Percentiles rank a stretch among this genome's conserved stretches.
These are phyloP conservation scores for Geodia barretti DNA, from an alignment of 37 sponge, comb jelly and placozoan species.

Conservation along the genomic window DNA sequence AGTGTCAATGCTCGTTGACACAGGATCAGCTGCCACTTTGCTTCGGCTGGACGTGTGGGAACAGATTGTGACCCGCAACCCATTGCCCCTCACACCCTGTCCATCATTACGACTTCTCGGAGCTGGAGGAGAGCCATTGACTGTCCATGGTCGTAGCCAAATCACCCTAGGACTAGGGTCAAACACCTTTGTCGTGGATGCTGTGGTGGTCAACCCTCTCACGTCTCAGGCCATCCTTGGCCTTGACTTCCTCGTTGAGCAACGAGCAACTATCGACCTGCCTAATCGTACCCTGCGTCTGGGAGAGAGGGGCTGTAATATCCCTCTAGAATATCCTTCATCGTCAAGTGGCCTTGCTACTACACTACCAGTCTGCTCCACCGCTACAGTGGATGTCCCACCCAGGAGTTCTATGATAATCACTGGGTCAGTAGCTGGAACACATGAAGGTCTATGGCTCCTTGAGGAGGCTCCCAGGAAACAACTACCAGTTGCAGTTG, in stretches of 20 bases:
- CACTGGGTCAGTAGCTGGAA: not conserved
- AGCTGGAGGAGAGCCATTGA: constrained; percentile 26
- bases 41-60: constrained; percentile 28
- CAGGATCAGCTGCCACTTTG: constrained; percentile 35
- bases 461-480: not conserved
- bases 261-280: constrained; percentile 14
- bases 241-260: constrained; percentile 15
- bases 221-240: constrained; percentile 9
- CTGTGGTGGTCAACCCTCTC: not conserved
- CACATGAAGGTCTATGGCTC: not conserved
- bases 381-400: constrained; percentile 11
- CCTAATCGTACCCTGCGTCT: too few relatives aligned
- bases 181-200: not conserved
- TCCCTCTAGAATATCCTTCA: too few relatives aligned
- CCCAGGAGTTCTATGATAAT: constrained; percentile 9
- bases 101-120: constrained; percentile 23
- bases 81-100: not conserved
- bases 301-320: too few relatives aligned
- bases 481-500: not conserved
- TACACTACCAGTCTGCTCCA: too few relatives aligned
- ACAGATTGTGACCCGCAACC: not conserved
- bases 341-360: too few relatives aligned
- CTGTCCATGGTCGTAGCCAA: constrained; percentile 2
- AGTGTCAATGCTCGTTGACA: constrained; percentile 16
- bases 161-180: not conserved